Percentiles rank a stretch among this genome's conserved stretches.
Evolutionary conservation across 2,113 vertebrate species (phyloP).

Genomic region (Oenanthe melanoleuca): DNA sequence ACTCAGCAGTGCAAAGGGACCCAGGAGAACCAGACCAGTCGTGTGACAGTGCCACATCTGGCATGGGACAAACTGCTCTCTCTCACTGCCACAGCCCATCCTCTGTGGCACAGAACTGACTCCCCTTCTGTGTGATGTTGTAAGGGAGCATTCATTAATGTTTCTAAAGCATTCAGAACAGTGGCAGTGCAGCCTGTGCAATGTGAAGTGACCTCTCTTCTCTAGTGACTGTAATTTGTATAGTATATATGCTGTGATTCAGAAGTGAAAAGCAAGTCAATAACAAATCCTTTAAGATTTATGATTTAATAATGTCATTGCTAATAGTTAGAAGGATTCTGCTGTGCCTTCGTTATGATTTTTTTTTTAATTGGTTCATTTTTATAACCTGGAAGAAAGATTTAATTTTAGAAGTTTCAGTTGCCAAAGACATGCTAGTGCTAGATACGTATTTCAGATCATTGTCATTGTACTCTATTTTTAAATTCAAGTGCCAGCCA

Average conservation of each 20-base stretch:
- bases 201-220: not conserved
- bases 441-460: constrained; percentile 47
- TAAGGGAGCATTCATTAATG: not conserved
- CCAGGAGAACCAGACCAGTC: not conserved
- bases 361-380: not conserved
- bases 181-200: not conserved
- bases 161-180: not conserved
- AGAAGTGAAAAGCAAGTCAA: not conserved
- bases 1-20: not conserved
- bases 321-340: not conserved
- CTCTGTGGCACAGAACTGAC: not conserved
- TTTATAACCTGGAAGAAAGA: constrained; percentile 11
- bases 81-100: not conserved
- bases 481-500: constrained; percentile 71
- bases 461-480: constrained; percentile 78
- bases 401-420: constrained; percentile 67
- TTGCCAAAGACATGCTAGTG: constrained; percentile 58
- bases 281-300: not conserved
- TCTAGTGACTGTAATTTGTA: not conserved
- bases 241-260: not conserved
- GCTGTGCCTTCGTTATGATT: not conserved
- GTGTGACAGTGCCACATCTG: not conserved
- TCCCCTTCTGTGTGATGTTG: not conserved
- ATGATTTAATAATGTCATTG: not conserved
- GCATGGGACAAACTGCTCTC: not conserved